Conservation (phyloP, 1,140 invertebrate species). For the Pseudomyrmex gracilis region DNA sequence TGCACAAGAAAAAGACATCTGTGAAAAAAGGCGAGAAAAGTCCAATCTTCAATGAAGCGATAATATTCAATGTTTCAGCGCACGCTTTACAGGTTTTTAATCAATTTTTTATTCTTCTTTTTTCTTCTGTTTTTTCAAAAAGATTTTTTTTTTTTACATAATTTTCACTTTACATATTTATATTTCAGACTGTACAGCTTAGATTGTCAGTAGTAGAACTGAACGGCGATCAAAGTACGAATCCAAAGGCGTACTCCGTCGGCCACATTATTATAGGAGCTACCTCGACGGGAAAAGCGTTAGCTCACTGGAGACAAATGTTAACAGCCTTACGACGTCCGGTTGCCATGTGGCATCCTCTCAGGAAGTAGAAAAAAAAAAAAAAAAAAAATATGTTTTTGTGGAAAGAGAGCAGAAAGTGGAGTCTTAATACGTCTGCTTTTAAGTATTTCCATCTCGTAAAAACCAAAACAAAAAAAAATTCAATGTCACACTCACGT, state of each 20-base stretch:
- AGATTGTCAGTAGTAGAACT: conserved; percentile 89
- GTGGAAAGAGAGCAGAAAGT: not conserved
- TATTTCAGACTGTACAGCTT: conserved; percentile 89
- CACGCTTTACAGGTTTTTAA: conserved; percentile 87
- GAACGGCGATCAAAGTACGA: conserved; percentile 79
- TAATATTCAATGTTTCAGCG: conserved; percentile 91
- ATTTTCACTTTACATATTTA: not conserved
- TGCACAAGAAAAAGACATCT: conserved; percentile 91
- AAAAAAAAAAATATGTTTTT: not conserved
- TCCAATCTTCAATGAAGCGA: conserved; percentile 92
- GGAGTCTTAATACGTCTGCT: conserved; percentile 1
- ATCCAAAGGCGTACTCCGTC: conserved; percentile 86
- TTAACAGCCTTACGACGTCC: conserved; percentile 92
- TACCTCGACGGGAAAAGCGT: conserved; percentile 88
- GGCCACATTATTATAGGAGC: conserved; percentile 91
- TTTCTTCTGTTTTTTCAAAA: not conserved
- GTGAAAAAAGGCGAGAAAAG: conserved; percentile 89
- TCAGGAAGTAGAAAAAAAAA: conserved; percentile 86
- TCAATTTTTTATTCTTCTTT: not conserved
- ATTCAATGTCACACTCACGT: conserved; percentile 27
- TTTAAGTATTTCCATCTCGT: conserved; percentile 1
- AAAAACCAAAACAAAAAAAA: not conserved
- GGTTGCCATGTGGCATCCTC: conserved; percentile 93
- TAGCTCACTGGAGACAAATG: conserved; percentile 95
- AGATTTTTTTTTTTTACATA: not conserved